These are phyloP conservation scores for Andrena dorsata DNA, from an alignment of 2,888 invertebrate species.

Conservation along the genomic window DNA sequence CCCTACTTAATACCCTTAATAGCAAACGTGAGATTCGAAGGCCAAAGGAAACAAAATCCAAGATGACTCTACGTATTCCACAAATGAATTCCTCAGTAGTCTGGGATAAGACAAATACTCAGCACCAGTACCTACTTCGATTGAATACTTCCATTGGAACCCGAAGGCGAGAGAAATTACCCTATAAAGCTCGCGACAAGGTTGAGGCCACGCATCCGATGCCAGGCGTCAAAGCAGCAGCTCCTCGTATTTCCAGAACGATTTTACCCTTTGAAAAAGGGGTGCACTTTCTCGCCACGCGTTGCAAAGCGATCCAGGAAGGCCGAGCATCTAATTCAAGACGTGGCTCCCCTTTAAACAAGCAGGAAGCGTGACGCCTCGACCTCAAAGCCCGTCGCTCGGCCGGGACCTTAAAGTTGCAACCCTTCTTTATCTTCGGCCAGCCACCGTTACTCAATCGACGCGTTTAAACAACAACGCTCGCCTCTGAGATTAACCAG, in stretches of 20 bases:
- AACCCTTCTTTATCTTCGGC: constrained; percentile 3
- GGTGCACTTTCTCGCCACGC: constrained; percentile 36
- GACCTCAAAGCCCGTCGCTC: constrained; percentile 41
- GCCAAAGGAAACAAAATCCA: no score
- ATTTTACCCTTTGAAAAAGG: constrained; percentile 27
- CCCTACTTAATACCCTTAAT: no score
- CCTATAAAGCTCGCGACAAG: no score
- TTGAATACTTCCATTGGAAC: no score
- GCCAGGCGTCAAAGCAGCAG: constrained; percentile 19
- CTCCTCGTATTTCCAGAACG: constrained; percentile 11
- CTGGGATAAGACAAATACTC: no score
- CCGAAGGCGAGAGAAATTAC: no score
- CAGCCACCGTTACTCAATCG: background rate
- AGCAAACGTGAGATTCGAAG: no score
- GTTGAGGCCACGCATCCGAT: background rate
- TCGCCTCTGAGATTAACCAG: background rate
- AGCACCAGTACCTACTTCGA: no score
- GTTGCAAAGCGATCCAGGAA: constrained; percentile 22
- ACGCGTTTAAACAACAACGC: background rate
- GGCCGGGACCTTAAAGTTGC: constrained; percentile 46
- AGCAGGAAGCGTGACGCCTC: constrained; percentile 38
- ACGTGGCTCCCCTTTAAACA: constrained; percentile 46
- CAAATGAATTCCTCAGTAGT: no score
- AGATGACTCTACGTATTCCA: no score
- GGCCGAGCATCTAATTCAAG: constrained; percentile 52